Conservation (phyloP, 2,797 vertebrate species). For the Amphiprion clarkii region DNA sequence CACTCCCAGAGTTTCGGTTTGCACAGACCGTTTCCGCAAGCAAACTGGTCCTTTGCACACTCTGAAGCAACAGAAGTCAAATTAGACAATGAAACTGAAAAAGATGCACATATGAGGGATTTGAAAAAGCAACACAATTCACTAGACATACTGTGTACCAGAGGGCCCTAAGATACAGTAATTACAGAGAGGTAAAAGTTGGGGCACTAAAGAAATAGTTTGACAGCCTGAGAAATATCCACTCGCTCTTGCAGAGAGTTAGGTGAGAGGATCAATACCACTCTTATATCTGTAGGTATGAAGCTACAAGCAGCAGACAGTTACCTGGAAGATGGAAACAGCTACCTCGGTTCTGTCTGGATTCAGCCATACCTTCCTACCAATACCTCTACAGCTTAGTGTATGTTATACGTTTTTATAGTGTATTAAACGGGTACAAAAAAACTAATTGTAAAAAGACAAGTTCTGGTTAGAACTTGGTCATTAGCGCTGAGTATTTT, state of each 20-base stretch:
- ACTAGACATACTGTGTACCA: not conserved
- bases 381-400: not conserved
- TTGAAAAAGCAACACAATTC: not conserved
- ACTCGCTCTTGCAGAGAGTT: not conserved
- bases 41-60: slow-evolving; percentile 78
- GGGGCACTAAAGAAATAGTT: too few relatives aligned
- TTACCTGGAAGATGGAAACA: not conserved
- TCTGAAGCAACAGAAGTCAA: slow-evolving; percentile 57
- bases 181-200: not conserved
- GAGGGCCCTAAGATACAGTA: not conserved
- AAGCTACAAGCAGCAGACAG: not conserved
- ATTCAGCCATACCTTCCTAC: not conserved
- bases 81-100: slow-evolving; percentile 10
- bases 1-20: slow-evolving; percentile 83
- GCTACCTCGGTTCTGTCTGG: not conserved
- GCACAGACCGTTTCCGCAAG: slow-evolving; percentile 82
- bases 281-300: not conserved
- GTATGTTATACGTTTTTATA: too few relatives aligned
- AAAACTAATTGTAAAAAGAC: not conserved
- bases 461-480: slow-evolving; percentile 1
- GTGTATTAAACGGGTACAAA: not conserved
- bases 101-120: not conserved
- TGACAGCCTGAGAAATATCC: not conserved
- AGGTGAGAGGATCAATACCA: too few relatives aligned
- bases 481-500: not conserved